Evolutionary conservation across 2,113 vertebrate genomes (phyloP).

Genomic region (Trichechus manatus): DNA sequence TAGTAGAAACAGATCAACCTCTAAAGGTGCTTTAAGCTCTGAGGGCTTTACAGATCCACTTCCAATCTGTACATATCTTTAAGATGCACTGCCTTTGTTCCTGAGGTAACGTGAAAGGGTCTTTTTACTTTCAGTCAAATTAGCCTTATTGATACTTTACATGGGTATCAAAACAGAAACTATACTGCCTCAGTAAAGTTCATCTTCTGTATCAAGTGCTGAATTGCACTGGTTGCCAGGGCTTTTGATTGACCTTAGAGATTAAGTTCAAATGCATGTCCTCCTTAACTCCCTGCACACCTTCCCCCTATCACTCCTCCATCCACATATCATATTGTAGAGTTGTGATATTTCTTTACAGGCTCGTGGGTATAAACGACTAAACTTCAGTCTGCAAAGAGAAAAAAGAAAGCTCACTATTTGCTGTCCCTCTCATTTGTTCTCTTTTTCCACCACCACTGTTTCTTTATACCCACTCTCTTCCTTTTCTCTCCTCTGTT

Average conservation of each 20-base stretch:
- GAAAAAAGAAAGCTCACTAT: not conserved
- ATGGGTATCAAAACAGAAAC: not conserved
- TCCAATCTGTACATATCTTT: not conserved
- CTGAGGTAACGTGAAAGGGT: not conserved
- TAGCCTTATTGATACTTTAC: not conserved
- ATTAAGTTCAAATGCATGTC: not conserved
- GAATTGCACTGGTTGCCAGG: accelerated
- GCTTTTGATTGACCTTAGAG: not conserved
- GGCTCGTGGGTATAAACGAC: no score
- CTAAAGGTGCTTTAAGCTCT: not conserved
- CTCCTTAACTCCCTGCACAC: not conserved
- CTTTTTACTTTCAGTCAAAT: not conserved
- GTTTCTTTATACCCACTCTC: not conserved
- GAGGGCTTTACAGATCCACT: not conserved
- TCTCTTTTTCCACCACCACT: not conserved
- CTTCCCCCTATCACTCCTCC: not conserved
- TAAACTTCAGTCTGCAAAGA: not conserved
- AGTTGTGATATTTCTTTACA: not conserved
- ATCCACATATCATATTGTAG: accelerated
- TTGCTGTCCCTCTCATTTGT: not conserved
- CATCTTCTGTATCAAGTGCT: not conserved
- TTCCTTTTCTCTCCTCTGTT: not conserved
- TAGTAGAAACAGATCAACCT: not conserved
- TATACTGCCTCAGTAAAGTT: not conserved
- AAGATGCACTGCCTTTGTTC: not conserved